Conservation (phyloP, 2,797 vertebrate genomes). For the Diplodus puntazzo region DNA sequence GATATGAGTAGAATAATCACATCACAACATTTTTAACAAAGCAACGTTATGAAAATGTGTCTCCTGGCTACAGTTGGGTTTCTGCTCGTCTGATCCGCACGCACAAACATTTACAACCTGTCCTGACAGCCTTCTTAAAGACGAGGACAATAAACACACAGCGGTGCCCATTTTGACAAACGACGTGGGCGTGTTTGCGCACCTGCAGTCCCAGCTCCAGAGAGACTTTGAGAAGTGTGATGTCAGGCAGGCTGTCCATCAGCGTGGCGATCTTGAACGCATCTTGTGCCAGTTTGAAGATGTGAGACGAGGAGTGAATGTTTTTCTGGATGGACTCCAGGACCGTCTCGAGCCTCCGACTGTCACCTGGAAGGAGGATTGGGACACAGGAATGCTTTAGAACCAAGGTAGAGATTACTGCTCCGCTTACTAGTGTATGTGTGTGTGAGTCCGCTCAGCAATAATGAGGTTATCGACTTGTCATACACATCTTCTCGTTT, state of each 20-base stretch:
- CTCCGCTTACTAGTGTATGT: slow-evolving; percentile 1
- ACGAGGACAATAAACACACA: background rate
- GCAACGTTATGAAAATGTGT: background rate
- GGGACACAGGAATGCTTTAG: slow-evolving; percentile 9
- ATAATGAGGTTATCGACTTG: no score
- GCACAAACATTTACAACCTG: background rate
- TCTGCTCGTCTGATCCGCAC: background rate
- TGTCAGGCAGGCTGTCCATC: slow-evolving; percentile 98
- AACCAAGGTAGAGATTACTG: background rate
- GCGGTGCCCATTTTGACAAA: background rate
- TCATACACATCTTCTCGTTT: no score
- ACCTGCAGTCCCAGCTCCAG: slow-evolving; percentile 98
- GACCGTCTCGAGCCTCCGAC: slow-evolving; percentile 95
- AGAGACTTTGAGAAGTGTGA: slow-evolving; percentile 97
- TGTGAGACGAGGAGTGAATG: slow-evolving; percentile 98
- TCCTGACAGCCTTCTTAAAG: background rate
- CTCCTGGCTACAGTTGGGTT: background rate
- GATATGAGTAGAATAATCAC: background rate
- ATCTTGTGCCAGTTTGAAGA: slow-evolving; percentile 99
- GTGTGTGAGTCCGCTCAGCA: background rate
- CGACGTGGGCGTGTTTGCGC: slow-evolving; percentile 22
- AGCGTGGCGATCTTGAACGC: slow-evolving; percentile 99
- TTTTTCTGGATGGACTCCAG: slow-evolving; percentile 99
- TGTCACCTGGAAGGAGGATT: slow-evolving; percentile 88
- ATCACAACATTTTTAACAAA: background rate